These are phyloP conservation scores for Lanius ludovicianus DNA, from an alignment of 2,113 vertebrate species.

Conservation along the genomic window DNA sequence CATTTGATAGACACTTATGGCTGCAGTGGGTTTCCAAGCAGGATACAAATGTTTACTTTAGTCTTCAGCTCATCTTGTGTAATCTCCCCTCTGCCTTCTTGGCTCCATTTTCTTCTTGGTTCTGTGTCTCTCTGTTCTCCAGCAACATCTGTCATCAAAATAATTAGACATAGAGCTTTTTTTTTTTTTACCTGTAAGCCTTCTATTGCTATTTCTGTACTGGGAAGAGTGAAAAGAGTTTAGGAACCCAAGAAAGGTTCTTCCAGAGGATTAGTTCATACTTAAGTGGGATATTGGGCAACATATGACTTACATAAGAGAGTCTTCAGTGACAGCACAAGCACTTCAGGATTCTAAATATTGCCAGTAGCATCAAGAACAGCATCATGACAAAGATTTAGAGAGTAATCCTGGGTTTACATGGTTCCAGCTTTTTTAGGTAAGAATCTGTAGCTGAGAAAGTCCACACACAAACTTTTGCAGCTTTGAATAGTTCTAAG, in stretches of 20 bases:
- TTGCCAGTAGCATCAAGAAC: not conserved
- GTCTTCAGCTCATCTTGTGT: not conserved
- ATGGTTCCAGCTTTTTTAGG: not conserved
- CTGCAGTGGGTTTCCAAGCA: not conserved
- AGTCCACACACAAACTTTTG: not conserved
- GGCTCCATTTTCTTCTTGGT: not conserved
- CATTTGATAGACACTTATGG: not conserved
- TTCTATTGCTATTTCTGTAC: not conserved
- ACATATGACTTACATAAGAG: not conserved
- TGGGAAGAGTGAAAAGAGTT: not conserved
- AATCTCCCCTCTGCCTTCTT: not conserved
- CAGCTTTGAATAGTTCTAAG: not conserved
- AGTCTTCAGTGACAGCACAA: rapidly evolving
- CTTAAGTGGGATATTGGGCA: not conserved
- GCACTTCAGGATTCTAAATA: not conserved
- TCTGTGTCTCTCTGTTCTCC: not conserved
- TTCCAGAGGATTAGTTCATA: not conserved
- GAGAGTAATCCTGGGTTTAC: not conserved
- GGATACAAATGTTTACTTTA: not conserved
- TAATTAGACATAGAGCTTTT: not conserved
- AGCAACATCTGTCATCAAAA: not conserved
- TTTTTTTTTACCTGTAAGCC: not conserved
- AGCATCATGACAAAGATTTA: not conserved
- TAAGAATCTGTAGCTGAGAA: not conserved
- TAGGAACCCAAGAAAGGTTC: not conserved